These are phyloP conservation scores for Coreius guichenoti DNA, from an alignment of 2,797 vertebrate species.

Conservation along the genomic window DNA sequence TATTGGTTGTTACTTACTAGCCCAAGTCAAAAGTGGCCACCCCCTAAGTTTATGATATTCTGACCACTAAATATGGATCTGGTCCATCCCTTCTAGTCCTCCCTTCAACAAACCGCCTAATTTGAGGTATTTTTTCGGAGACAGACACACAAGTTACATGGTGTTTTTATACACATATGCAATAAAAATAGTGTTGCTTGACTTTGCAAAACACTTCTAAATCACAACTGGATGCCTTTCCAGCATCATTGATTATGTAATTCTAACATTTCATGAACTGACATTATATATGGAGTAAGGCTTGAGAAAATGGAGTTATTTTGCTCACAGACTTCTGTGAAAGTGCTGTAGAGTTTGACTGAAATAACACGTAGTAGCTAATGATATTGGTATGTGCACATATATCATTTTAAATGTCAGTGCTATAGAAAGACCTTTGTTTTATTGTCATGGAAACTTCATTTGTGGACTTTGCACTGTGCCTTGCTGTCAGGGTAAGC, in stretches of 20 bases:
- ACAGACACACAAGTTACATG: neutral
- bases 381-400: neutral
- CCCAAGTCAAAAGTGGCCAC: neutral
- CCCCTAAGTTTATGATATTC: neutral
- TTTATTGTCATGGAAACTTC: slow-evolving; percentile 36
- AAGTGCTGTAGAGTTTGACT: neutral
- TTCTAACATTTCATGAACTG: neutral
- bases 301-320: neutral
- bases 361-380: neutral
- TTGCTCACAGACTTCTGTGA: neutral
- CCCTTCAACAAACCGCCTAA: neutral
- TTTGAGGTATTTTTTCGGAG: neutral
- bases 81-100: neutral
- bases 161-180: neutral
- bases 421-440: slow-evolving; percentile 9
- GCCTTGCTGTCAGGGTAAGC: neutral
- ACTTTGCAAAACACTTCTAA: neutral
- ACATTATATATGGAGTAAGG: neutral
- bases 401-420: slow-evolving; percentile 38
- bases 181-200: neutral
- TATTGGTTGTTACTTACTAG: neutral
- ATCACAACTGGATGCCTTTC: neutral
- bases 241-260: neutral
- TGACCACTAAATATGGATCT: neutral
- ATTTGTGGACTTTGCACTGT: neutral